Percentiles rank a stretch among this genome's conserved stretches.
Conservation (phyloP, 2,888 invertebrate genomes). For the Odontomyia ornata region DNA sequence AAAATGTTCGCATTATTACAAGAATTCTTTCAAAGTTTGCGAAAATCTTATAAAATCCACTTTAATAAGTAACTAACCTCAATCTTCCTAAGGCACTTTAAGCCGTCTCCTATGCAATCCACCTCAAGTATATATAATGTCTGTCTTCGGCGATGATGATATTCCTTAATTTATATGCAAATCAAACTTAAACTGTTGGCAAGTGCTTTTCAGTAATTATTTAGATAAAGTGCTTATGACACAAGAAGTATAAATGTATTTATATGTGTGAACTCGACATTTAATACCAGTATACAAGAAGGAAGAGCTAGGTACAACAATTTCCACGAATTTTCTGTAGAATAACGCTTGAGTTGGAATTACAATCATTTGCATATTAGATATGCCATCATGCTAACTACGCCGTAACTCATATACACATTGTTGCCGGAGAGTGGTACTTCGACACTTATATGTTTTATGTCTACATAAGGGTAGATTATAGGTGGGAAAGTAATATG, state of each 20-base stretch:
- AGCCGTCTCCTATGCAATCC: too few species aligned
- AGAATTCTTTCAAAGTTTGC: too few species aligned
- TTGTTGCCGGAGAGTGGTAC: too few species aligned
- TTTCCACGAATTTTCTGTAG: not conserved
- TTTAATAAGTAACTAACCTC: too few species aligned
- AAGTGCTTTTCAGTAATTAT: conserved; percentile 26
- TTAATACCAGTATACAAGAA: too few species aligned
- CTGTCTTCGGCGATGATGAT: not conserved
- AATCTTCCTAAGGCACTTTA: too few species aligned
- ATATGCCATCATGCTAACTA: not conserved
- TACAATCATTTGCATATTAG: conserved; percentile 20
- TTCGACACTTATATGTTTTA: too few species aligned
- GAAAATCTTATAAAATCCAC: too few species aligned
- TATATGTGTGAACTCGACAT: not conserved
- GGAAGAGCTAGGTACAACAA: not conserved
- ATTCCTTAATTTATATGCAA: conserved; percentile 27
- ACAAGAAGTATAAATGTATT: not conserved
- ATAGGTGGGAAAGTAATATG: too few species aligned
- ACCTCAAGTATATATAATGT: not conserved
- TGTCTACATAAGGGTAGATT: too few species aligned
- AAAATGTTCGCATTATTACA: too few species aligned
- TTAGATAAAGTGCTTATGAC: conserved; percentile 27
- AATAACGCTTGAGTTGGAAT: not conserved
- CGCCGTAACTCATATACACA: too few species aligned
- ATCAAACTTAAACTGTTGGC: conserved; percentile 18